A percentile compares a stretch with the other conserved stretches of the same genome.
phyloP scores from a whole-genome alignment of 2,888 invertebrate genomes.

The Hypolimnas misippus region DNA sequence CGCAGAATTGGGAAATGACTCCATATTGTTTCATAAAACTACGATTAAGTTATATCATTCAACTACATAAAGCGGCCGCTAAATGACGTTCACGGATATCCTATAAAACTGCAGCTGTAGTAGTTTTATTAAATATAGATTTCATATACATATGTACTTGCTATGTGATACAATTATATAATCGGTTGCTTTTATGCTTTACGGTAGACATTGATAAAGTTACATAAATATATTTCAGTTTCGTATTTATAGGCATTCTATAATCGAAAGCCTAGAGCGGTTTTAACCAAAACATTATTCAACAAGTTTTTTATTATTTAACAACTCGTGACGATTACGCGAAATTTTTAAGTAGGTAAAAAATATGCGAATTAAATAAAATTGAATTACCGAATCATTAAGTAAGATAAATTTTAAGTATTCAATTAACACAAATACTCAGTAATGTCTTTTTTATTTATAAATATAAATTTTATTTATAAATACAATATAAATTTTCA shows the following conservation, averaged over 20 bases:
- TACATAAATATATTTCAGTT: background rate
- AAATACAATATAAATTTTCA: too few relatives aligned
- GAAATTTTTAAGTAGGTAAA: background rate
- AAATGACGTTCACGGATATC: too few relatives aligned
- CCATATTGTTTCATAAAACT: too few relatives aligned
- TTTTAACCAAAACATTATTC: constrained; percentile 12
- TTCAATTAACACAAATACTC: background rate
- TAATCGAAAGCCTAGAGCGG: background rate
- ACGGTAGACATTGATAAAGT: too few relatives aligned
- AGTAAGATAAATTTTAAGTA: background rate
- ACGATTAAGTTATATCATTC: too few relatives aligned
- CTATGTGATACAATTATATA: too few relatives aligned
- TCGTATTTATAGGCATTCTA: background rate
- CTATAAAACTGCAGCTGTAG: too few relatives aligned
- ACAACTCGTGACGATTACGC: background rate
- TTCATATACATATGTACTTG: too few relatives aligned
- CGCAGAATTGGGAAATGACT: too few relatives aligned
- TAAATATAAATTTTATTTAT: background rate
- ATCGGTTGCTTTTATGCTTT: too few relatives aligned
- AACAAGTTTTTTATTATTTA: constrained; percentile 4
- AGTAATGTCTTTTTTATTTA: background rate
- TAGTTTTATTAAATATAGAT: too few relatives aligned
- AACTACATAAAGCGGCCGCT: too few relatives aligned
- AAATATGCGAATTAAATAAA: background rate
- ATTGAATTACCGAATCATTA: background rate